Conservation (phyloP, 2,113 vertebrate genomes). For the Burhinus bistriatus region DNA sequence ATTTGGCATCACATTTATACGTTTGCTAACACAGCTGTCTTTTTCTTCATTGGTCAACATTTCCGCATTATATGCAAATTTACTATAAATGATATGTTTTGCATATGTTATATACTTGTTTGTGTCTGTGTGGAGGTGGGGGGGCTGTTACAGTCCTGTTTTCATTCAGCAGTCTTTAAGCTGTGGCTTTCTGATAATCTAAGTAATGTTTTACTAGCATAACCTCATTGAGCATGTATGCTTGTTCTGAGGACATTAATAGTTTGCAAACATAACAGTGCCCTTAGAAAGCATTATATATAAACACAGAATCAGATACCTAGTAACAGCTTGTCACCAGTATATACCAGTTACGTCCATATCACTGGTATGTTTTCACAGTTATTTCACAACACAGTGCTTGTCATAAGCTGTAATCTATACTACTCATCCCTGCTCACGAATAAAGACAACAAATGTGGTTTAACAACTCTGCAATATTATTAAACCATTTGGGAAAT, state of each 20-base stretch:
- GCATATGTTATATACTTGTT: not conserved
- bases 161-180: not conserved
- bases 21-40: not conserved
- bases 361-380: not conserved
- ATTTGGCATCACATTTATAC: not conserved
- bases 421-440: not conserved
- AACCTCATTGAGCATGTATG: not conserved
- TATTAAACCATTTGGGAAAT: not conserved
- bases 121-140: accelerated
- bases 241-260: not conserved
- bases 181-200: not conserved
- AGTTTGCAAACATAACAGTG: not conserved
- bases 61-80: not conserved
- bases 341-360: not conserved
- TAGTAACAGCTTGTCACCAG: not conserved
- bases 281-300: not conserved
- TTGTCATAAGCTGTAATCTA: not conserved
- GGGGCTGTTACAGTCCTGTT: not conserved
- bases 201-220: not conserved
- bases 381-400: not conserved
- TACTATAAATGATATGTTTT: not conserved
- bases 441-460: not conserved
- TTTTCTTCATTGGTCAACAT: not conserved
- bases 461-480: not conserved
- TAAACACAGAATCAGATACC: not conserved